These are phyloP conservation scores for Vanessa tameamea DNA, from an alignment of 1,140 invertebrate species.

Conservation along the genomic window DNA sequence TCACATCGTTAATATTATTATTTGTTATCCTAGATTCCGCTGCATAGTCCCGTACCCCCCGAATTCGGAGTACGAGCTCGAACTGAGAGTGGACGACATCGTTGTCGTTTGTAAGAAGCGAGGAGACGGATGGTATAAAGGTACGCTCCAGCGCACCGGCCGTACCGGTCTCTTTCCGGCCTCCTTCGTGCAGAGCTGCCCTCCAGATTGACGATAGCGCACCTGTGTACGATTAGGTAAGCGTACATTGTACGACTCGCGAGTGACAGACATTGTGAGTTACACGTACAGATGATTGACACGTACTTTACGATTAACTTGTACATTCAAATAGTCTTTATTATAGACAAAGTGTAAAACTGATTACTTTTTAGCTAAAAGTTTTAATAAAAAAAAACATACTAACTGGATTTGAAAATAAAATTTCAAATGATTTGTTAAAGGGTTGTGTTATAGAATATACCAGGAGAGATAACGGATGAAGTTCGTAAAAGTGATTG, in stretches of 20 bases:
- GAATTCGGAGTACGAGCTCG: slow-evolving; percentile 95
- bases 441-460: too few relatives aligned
- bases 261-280: neutral
- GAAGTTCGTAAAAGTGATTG: too few relatives aligned
- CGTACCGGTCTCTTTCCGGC: slow-evolving; percentile 96
- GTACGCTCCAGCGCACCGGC: slow-evolving; percentile 93
- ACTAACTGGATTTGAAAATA: too few relatives aligned
- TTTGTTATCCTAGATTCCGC: slow-evolving; percentile 84
- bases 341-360: too few relatives aligned
- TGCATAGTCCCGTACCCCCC: slow-evolving; percentile 97
- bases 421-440: too few relatives aligned
- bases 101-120: slow-evolving; percentile 95
- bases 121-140: slow-evolving; percentile 98
- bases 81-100: slow-evolving; percentile 93
- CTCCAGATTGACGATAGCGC: slow-evolving; percentile 53
- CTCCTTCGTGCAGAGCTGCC: slow-evolving; percentile 91
- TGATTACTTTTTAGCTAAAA: too few relatives aligned
- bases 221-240: neutral
- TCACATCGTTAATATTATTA: neutral
- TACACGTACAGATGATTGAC: too few relatives aligned
- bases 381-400: too few relatives aligned
- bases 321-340: too few relatives aligned
- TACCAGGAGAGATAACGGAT: too few relatives aligned
- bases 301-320: too few relatives aligned
- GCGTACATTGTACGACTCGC: slow-evolving; percentile 1